phyloP scores from a whole-genome alignment of 2,113 vertebrate genomes.

The Arvicanthis niloticus region DNA sequence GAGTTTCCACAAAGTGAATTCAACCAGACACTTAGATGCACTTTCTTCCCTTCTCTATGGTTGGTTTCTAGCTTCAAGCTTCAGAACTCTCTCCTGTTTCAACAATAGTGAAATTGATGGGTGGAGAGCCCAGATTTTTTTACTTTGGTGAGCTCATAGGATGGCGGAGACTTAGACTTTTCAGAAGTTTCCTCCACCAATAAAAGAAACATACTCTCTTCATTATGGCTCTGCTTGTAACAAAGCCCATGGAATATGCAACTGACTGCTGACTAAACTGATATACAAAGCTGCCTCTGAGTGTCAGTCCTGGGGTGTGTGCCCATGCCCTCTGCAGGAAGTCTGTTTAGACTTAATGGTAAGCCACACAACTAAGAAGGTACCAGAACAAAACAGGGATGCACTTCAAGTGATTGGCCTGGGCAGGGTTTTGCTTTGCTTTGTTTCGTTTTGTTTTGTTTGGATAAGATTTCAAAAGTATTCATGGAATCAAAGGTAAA shows the following conservation, averaged over 20 bases:
- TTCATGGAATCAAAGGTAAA: neutral
- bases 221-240: neutral
- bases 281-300: neutral
- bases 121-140: neutral
- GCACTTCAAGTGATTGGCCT: neutral
- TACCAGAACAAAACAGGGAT: neutral
- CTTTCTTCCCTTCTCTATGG: slow-evolving; percentile 39
- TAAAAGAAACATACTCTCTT: too few species aligned
- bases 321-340: neutral
- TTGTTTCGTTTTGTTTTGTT: neutral
- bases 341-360: neutral
- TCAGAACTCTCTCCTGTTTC: neutral
- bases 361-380: neutral
- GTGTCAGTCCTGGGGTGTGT: neutral
- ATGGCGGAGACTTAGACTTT: neutral
- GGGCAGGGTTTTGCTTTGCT: too few species aligned
- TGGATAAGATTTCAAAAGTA: neutral
- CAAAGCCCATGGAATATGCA: neutral
- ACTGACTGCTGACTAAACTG: neutral
- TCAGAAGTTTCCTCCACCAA: neutral
- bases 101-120: neutral
- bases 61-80: neutral
- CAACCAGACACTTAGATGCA: slow-evolving; percentile 60
- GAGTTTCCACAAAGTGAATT: slow-evolving; percentile 67
- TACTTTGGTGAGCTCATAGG: fast-evolving